These are phyloP conservation scores for Perdita meconis DNA, from an alignment of 2,888 invertebrate genomes.

Conservation along the genomic window DNA sequence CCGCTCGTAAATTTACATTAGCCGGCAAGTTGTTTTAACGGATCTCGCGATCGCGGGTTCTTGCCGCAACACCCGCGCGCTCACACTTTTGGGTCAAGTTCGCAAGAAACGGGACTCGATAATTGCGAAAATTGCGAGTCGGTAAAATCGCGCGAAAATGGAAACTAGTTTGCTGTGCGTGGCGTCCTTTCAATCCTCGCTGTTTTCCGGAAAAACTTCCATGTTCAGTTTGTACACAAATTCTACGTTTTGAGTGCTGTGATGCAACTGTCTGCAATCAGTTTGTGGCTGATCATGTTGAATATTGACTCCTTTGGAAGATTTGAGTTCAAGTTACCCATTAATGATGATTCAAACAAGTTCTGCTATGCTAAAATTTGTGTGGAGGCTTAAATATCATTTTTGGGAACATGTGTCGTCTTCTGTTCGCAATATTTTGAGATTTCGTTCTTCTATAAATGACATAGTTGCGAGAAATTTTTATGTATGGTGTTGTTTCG, in stretches of 20 bases:
- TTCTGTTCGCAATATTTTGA: neutral
- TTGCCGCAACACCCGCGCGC: neutral
- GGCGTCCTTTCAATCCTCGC: neutral
- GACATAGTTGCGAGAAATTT: neutral
- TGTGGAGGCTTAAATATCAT: neutral
- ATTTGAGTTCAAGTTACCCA: constrained; percentile 23
- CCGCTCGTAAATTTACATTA: constrained; percentile 45
- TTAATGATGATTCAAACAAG: constrained; percentile 9
- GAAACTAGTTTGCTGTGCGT: neutral
- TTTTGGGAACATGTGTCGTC: constrained; percentile 7
- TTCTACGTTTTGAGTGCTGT: constrained; percentile 14
- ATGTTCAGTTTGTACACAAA: constrained; percentile 22
- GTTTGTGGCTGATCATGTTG: constrained; percentile 26
- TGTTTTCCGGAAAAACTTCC: constrained; percentile 16
- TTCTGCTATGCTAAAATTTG: constrained; percentile 10
- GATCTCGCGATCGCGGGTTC: constrained; percentile 4
- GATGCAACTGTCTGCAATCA: constrained; percentile 12
- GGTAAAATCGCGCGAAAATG: neutral
- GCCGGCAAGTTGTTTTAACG: constrained; percentile 16
- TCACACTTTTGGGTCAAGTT: neutral
- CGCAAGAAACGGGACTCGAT: neutral
- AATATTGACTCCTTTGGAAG: constrained; percentile 11
- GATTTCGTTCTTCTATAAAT: neutral
- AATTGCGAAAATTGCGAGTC: constrained; percentile 8
- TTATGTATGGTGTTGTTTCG: too few relatives aligned